These are phyloP conservation scores for Lophotis ruficrista DNA, from an alignment of 2,113 vertebrate genomes.

Conservation along the genomic window DNA sequence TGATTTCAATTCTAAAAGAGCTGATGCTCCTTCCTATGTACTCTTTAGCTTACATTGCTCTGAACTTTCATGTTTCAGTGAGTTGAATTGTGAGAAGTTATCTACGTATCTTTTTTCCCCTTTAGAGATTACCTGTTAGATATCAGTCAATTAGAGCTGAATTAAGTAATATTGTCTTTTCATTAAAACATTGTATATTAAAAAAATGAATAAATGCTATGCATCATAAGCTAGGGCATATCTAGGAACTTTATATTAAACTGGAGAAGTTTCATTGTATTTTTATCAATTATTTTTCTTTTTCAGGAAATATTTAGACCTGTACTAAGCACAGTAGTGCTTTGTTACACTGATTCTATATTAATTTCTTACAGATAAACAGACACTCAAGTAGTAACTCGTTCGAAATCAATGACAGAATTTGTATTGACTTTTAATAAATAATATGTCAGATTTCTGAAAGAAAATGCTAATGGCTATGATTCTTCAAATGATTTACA, in stretches of 20 bases:
- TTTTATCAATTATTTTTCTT: neutral
- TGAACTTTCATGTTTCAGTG: neutral
- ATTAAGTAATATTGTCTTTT: neutral
- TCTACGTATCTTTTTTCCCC: neutral
- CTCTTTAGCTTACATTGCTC: neutral
- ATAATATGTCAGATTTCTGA: neutral
- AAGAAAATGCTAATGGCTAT: neutral
- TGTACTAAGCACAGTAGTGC: neutral
- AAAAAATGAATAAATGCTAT: neutral
- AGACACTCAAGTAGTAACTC: neutral
- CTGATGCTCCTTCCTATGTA: neutral
- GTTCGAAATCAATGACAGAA: neutral
- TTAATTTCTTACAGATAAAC: neutral
- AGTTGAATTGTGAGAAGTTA: neutral
- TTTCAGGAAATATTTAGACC: neutral
- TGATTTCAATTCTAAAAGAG: neutral
- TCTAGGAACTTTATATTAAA: neutral
- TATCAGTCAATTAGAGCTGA: neutral
- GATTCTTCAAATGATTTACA: neutral
- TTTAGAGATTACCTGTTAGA: neutral
- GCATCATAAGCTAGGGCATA: neutral
- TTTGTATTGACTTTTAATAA: neutral
- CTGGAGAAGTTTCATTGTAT: neutral
- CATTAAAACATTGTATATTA: neutral
- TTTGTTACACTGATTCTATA: neutral